Evolutionary conservation across 2,113 vertebrate species (phyloP).

Genomic region (Psilopsiagon aymara): DNA sequence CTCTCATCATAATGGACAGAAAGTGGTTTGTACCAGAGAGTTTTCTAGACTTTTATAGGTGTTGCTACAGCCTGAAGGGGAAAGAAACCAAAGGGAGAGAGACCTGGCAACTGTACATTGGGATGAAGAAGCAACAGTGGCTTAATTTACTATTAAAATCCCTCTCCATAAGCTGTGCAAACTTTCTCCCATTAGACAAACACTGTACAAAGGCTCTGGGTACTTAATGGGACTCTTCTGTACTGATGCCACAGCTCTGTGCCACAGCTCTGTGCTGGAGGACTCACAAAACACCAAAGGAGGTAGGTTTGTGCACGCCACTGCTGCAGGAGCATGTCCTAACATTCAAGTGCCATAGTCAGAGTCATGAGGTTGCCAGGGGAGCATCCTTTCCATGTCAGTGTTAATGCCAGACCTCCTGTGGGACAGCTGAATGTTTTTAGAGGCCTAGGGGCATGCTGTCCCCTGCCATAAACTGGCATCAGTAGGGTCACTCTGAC

Average conservation of each 20-base stretch:
- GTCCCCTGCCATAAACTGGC: background rate
- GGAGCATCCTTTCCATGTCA: background rate
- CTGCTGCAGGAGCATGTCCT: background rate
- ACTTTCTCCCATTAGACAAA: background rate
- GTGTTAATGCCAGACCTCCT: background rate
- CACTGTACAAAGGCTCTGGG: background rate
- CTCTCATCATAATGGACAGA: background rate
- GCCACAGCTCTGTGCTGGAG: background rate
- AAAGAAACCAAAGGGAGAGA: background rate
- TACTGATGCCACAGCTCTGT: rapidly evolving
- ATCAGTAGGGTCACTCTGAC: background rate
- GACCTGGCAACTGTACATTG: background rate
- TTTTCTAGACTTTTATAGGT: background rate
- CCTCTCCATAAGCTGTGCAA: background rate
- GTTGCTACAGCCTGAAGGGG: background rate
- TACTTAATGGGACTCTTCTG: background rate
- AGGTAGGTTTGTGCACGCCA: background rate
- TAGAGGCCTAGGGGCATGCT: background rate
- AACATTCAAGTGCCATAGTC: background rate
- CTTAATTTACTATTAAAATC: constrained; percentile 8
- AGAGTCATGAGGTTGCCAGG: background rate
- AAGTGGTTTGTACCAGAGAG: background rate
- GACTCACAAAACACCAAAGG: background rate
- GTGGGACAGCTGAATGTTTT: background rate
- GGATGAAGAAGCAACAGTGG: background rate